These are phyloP conservation scores for Streptopelia turtur DNA, from an alignment of 2,797 vertebrate species.

Conservation along the genomic window DNA sequence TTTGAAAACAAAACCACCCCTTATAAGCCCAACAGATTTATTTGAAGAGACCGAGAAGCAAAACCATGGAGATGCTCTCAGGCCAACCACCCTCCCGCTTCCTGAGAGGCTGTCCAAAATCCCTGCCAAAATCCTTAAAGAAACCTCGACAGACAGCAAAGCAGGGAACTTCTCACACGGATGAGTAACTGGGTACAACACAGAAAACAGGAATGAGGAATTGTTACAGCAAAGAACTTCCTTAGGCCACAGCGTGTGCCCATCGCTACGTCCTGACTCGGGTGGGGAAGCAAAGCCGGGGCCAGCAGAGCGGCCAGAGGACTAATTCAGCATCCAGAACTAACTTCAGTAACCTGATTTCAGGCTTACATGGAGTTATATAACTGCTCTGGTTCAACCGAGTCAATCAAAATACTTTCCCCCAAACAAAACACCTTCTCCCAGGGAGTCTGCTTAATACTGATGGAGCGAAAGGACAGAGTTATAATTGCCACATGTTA, in stretches of 20 bases:
- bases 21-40: not conserved
- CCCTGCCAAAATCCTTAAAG: not conserved
- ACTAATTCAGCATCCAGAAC: not conserved
- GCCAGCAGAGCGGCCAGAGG: not conserved
- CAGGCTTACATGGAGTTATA: not conserved
- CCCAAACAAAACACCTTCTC: not conserved
- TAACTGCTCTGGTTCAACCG: not conserved
- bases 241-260: not conserved
- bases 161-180: not conserved
- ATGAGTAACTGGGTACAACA: not conserved
- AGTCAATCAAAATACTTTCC: not conserved
- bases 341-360: not conserved
- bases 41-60: not conserved
- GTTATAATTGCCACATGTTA: not conserved
- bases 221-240: not conserved
- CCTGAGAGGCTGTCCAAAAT: not conserved
- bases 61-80: not conserved
- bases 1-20: not conserved
- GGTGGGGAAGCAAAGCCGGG: too few species aligned
- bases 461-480: not conserved
- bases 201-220: not conserved
- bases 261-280: accelerated
- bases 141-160: not conserved
- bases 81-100: not conserved
- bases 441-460: not conserved